Evolutionary conservation across 2,113 vertebrate species (phyloP).

Genomic region (Mormyrus iriodes): DNA sequence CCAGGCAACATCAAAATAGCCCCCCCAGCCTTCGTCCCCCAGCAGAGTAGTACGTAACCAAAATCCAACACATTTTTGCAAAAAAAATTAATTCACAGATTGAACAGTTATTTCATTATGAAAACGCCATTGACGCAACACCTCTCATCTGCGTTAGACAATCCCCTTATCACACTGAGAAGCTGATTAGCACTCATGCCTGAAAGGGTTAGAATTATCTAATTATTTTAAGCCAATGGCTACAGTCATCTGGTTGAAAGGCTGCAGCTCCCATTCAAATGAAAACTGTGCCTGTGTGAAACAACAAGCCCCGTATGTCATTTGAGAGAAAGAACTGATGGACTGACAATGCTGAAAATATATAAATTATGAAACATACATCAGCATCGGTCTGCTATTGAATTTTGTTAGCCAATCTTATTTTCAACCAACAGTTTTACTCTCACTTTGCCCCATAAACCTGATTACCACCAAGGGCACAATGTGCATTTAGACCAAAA

Average conservation of each 20-base stretch:
- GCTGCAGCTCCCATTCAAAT: background rate
- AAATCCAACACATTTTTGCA: background rate
- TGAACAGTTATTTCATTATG: background rate
- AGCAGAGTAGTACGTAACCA: background rate
- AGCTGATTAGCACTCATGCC: background rate
- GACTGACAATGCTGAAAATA: background rate
- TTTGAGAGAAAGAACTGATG: background rate
- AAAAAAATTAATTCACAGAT: background rate
- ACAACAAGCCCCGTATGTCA: background rate
- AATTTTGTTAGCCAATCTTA: background rate
- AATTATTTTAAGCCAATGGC: constrained; percentile 5
- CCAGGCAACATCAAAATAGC: background rate
- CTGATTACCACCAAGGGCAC: background rate
- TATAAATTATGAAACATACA: background rate
- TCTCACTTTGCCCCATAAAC: background rate
- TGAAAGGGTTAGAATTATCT: background rate
- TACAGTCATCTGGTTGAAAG: background rate
- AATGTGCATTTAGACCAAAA: background rate
- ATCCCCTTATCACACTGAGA: background rate
- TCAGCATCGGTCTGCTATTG: background rate
- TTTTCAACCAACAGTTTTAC: background rate
- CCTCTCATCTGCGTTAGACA: background rate
- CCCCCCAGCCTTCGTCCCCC: background rate
- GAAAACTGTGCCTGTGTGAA: background rate
- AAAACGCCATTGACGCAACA: background rate